Conservation (phyloP, 1,140 invertebrate species). For the Archegozetes longisetosus region DNA sequence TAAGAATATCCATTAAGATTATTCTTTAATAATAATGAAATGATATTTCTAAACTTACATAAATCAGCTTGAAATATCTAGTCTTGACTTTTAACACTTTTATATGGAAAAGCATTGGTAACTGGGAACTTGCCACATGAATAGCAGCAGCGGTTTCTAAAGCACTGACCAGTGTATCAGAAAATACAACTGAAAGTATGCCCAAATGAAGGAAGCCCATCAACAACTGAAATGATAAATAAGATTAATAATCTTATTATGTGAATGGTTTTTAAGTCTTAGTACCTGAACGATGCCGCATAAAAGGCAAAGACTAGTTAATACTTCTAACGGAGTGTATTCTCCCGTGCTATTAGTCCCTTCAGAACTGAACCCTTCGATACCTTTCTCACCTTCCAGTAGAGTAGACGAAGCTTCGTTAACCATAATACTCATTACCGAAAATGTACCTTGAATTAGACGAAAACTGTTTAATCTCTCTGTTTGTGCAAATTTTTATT, state of each 20-base stretch:
- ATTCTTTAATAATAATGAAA: background rate
- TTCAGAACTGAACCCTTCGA: background rate
- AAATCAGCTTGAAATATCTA: background rate
- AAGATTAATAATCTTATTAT: background rate
- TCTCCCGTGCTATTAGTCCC: background rate
- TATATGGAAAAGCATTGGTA: conserved; percentile 33
- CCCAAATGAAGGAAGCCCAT: conserved; percentile 31
- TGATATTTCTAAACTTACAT: no score
- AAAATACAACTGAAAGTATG: conserved; percentile 32
- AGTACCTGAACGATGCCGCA: no score
- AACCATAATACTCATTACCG: conserved; percentile 40
- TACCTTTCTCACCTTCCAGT: background rate
- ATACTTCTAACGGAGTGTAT: conserved; percentile 3
- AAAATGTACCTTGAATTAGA: no score
- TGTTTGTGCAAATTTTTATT: no score
- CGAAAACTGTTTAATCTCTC: no score
- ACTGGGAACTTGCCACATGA: conserved; percentile 35
- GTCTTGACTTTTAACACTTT: conserved; percentile 17
- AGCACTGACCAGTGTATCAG: conserved; percentile 32
- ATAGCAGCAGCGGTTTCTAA: conserved; percentile 34
- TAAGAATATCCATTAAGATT: no score
- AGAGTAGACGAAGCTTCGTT: no score
- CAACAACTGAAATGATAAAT: background rate
- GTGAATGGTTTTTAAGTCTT: no score
- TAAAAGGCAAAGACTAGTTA: conserved; percentile 6